Percentiles rank a stretch among this genome's conserved stretches.
Conservation (phyloP, 2,888 invertebrate genomes). For the Eustalomyia histrio region DNA sequence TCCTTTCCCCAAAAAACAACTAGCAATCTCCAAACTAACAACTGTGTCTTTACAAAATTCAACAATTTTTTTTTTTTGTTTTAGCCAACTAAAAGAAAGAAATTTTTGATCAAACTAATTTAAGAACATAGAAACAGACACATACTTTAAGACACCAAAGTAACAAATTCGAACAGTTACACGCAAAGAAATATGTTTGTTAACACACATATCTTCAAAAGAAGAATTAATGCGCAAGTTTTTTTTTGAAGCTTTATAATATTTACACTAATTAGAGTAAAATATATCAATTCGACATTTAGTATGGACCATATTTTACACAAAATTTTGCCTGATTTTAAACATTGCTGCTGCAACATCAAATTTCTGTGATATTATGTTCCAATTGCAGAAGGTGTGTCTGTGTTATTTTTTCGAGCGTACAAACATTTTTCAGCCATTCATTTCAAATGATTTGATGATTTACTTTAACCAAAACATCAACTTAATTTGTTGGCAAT, state of each 20-base stretch:
- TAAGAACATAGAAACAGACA: constrained; percentile 46
- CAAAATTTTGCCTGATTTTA: too few relatives aligned
- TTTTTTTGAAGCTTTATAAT: too few relatives aligned
- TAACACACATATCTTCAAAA: too few relatives aligned
- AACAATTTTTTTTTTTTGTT: constrained; percentile 5
- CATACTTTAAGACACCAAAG: constrained; percentile 16
- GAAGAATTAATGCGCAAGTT: too few relatives aligned
- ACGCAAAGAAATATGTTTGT: constrained; percentile 11
- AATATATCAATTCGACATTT: too few relatives aligned
- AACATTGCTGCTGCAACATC: too few relatives aligned
- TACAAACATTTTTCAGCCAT: not conserved
- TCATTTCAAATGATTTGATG: constrained; percentile 54
- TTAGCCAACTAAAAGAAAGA: constrained; percentile 26
- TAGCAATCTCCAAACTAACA: constrained; percentile 16
- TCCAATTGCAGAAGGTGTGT: too few relatives aligned
- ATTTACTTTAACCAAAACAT: constrained; percentile 50
- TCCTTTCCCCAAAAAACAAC: constrained; percentile 37
- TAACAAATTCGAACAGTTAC: not conserved
- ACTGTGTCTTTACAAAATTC: constrained; percentile 21
- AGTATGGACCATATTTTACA: too few relatives aligned
- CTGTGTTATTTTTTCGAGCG: too few relatives aligned
- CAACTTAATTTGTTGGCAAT: constrained; percentile 50
- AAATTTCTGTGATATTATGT: too few relatives aligned
- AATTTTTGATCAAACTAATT: constrained; percentile 52
- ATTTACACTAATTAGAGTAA: too few relatives aligned